A percentile compares a stretch with the other conserved stretches of the same genome.
These are phyloP conservation scores for Eurystomus gularis DNA, from an alignment of 2,113 vertebrate species.

Conservation along the genomic window DNA sequence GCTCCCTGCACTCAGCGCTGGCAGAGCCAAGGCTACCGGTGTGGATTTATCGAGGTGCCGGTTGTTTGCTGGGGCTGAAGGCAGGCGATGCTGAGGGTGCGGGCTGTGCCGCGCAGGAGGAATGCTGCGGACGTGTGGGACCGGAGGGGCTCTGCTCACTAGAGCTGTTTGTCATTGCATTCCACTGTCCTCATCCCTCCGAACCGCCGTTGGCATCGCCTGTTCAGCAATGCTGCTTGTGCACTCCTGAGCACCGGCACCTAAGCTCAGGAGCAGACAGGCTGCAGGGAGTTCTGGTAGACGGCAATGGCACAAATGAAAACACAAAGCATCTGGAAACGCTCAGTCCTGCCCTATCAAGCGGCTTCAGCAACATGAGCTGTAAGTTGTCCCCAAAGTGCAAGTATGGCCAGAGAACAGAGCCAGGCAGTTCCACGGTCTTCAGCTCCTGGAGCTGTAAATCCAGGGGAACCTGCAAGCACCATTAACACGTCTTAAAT, in stretches of 20 bases:
- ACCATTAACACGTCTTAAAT: not conserved
- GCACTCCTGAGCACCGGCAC: not conserved
- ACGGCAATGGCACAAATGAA: not conserved
- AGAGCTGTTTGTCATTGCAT: not conserved
- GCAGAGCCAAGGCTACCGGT: not conserved
- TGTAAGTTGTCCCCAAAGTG: not conserved
- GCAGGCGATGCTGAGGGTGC: not conserved
- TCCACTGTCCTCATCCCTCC: not conserved
- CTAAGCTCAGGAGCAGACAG: not conserved
- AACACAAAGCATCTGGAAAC: not conserved
- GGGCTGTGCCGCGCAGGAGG: not conserved
- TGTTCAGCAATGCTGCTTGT: not conserved
- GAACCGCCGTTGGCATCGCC: not conserved
- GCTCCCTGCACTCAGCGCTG: not conserved
- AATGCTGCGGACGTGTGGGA: conserved; percentile 43
- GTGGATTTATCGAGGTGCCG: not conserved
- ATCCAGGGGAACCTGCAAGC: not conserved
- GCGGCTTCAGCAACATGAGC: not conserved
- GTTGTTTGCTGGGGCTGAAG: not conserved
- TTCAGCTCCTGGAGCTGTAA: not conserved
- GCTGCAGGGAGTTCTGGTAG: not conserved
- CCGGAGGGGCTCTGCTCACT: not conserved
- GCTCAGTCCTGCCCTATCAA: not conserved
- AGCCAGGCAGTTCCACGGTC: not conserved
- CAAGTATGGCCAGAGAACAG: not conserved